Base-by-base conservation (phyloP, 37 sponge, comb jelly and placozoan genomes). In the Beroe ovata region DNA sequence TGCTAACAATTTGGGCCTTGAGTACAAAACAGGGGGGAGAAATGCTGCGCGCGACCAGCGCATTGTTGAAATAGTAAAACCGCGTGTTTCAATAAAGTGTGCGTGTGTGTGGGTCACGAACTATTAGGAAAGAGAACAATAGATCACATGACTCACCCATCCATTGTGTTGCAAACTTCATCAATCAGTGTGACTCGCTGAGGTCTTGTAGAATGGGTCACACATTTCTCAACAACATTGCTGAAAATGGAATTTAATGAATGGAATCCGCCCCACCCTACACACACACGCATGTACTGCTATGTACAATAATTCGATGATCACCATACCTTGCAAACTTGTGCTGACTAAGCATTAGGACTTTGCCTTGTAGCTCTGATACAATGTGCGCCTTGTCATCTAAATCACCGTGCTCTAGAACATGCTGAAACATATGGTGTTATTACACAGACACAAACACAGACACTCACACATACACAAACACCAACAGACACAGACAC, bases 201-300 rank as follows among this genome's bases (percentile, higher is more conserved):
- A 19, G 91, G 92, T 33, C 92, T 60, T 2, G 93, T 94, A 8
- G 92, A 92, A 90, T 93, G 90, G 20, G 88, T 90, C 28, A 97
- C 93, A 88, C 95, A 97, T 91, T 97, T 97, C 90, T 97, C 97
- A 42, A 97, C 91, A 21, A 97, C 97, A 92, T 97, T 97, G 63
- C 97, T 97, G 89, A 39, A 96, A 64, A 72, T n/a, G 81, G 28
- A n/a, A 19, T 20, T 47, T n/a, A n/a, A n/a, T n/a, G n/a, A n/a
- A n/a, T n/a, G n/a, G n/a, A n/a, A n/a, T n/a, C n/a, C n/a, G n/a
- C n/a, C n/a, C n/a, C n/a, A n/a, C n/a, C n/a, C n/a, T n/a, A n/a
- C n/a, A n/a, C n/a, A n/a, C n/a, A n/a, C n/a, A n/a, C n/a, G n/a
- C n/a, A n/a, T n/a, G n/a, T n/a, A n/a, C n/a, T n/a, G n/a, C n/a